Percentiles rank a stretch among this genome's conserved stretches.
Conservation (phyloP, 2,113 vertebrate species). For the Pyxicephalus adspersus region DNA sequence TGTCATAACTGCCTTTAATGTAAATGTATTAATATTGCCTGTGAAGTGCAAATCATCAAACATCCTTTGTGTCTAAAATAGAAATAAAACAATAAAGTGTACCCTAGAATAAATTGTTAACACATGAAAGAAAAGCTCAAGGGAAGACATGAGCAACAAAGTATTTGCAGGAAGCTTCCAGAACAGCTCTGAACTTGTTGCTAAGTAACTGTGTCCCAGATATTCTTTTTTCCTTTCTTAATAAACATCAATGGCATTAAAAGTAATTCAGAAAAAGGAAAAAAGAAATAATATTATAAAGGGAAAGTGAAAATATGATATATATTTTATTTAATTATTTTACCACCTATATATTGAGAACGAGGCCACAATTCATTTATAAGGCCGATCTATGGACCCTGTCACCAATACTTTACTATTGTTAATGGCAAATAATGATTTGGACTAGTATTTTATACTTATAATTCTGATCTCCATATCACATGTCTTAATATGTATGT, state of each 20-base stretch:
- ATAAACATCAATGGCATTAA: conserved; percentile 6
- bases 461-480: no score
- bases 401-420: no score
- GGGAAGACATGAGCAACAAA: conserved; percentile 35
- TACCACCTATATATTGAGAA: no score
- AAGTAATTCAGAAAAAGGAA: background rate
- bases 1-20: conserved; percentile 5
- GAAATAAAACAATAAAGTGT: conserved; percentile 39
- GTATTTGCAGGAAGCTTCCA: conserved; percentile 20
- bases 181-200: conserved; percentile 45
- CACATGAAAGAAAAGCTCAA: conserved; percentile 47
- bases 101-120: conserved; percentile 32
- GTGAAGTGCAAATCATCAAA: background rate
- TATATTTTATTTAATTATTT: no score
- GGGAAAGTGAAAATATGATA: no score
- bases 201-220: conserved; percentile 47
- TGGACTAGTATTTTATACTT: no score
- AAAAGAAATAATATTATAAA: background rate
- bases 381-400: no score
- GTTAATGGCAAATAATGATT: no score
- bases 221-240: conserved; percentile 1
- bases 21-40: background rate
- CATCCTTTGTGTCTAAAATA: conserved; percentile 27
- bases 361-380: no score
- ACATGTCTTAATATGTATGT: no score